A percentile compares a stretch with the other conserved stretches of the same genome.
phyloP scores from a whole-genome alignment of 2,797 vertebrate species.

The Peromyscus nudipes region DNA sequence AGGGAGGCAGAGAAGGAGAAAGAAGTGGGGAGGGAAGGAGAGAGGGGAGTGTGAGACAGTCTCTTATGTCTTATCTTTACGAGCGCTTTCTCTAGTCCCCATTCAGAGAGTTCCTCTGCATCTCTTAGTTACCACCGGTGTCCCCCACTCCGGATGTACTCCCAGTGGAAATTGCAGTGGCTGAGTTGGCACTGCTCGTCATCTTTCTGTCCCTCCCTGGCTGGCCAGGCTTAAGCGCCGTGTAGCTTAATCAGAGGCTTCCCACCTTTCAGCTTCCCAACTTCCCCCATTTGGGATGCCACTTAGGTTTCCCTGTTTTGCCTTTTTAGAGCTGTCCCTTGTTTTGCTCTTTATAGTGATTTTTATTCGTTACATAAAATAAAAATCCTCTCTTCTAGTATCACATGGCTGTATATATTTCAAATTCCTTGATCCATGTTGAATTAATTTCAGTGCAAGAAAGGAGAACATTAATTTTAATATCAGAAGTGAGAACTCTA shows the following conservation, averaged over 20 bases:
- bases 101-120: not conserved
- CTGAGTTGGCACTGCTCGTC: not conserved
- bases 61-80: not conserved
- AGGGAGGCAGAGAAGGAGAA: not conserved
- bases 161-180: not conserved
- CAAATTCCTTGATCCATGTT: constrained; percentile 16
- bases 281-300: not conserved
- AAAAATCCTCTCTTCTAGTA: not conserved
- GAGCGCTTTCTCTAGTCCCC: not conserved
- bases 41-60: not conserved
- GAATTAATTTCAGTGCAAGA: constrained; percentile 21
- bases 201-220: not conserved
- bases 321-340: not conserved
- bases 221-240: not conserved
- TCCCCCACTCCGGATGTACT: not conserved
- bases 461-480: not conserved
- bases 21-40: not conserved
- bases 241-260: not conserved
- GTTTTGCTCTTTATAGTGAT: not conserved
- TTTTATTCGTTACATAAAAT: constrained; percentile 37
- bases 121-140: not conserved
- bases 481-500: constrained; percentile 26
- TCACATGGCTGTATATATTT: not conserved
- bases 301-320: not conserved
- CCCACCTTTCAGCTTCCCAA: not conserved